A percentile compares a stretch with the other conserved stretches of the same genome.
These are phyloP conservation scores for Augochlora pura DNA, from an alignment of 1,140 invertebrate genomes.

Conservation along the genomic window DNA sequence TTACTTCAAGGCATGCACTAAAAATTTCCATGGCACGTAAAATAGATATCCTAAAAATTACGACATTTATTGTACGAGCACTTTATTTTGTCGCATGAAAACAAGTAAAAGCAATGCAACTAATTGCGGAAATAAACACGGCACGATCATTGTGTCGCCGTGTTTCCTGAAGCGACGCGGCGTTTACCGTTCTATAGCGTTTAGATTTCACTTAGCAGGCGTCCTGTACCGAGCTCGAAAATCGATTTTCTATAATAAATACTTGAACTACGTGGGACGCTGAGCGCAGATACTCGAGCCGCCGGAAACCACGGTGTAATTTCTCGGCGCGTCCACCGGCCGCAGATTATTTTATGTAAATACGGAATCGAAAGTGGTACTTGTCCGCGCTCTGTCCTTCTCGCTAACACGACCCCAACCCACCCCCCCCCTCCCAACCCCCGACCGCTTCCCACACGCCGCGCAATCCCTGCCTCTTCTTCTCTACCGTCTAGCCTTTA, in stretches of 20 bases:
- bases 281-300: slow-evolving; percentile 33
- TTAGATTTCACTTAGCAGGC: slow-evolving; percentile 21
- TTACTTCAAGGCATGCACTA: too few relatives aligned
- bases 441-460: background rate
- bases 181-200: slow-evolving; percentile 2
- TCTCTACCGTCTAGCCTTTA: slow-evolving; percentile 50
- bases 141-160: too few relatives aligned
- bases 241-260: slow-evolving; percentile 63
- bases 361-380: slow-evolving; percentile 63
- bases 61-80: too few relatives aligned
- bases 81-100: too few relatives aligned
- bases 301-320: slow-evolving; percentile 52
- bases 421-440: background rate
- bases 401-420: background rate
- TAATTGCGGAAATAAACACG: too few relatives aligned
- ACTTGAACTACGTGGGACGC: slow-evolving; percentile 24
- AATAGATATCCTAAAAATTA: too few relatives aligned
- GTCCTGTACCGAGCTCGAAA: slow-evolving; percentile 10
- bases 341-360: slow-evolving; percentile 67
- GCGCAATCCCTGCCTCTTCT: background rate
- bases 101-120: too few relatives aligned
- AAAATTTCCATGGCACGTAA: too few relatives aligned
- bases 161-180: too few relatives aligned
- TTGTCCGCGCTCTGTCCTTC: slow-evolving; percentile 23
- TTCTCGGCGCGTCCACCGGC: slow-evolving; percentile 54